These are phyloP conservation scores for Chionomys nivalis DNA, from an alignment of 2,113 vertebrate species.

Conservation along the genomic window DNA sequence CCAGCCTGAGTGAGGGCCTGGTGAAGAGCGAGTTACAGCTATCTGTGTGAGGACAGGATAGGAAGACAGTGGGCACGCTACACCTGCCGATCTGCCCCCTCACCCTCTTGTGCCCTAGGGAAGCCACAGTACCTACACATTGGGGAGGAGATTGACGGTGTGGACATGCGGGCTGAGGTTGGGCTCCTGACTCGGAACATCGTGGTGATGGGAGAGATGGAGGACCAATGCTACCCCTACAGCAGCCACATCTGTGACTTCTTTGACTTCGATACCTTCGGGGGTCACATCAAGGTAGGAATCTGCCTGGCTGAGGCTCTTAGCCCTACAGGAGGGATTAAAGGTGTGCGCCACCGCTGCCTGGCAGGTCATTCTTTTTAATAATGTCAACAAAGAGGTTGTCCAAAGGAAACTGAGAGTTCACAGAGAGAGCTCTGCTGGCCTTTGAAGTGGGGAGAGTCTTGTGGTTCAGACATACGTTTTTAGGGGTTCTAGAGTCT, in stretches of 20 bases:
- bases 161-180: constrained; percentile 97
- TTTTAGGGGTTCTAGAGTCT: no score
- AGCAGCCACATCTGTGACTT: constrained; percentile 92
- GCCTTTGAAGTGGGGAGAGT: not conserved
- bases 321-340: not conserved
- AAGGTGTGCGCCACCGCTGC: accelerated
- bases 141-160: constrained; percentile 91
- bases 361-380: not conserved
- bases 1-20: accelerated
- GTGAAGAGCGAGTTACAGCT: accelerated
- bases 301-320: not conserved
- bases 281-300: constrained; percentile 96
- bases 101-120: constrained; percentile 84
- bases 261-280: constrained; percentile 97
- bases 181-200: constrained; percentile 94
- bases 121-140: constrained; percentile 91
- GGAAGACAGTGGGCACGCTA: no score
- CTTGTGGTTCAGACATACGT: accelerated
- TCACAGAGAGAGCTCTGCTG: not conserved
- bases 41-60: accelerated
- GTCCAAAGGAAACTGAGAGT: not conserved
- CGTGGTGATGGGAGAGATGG: constrained; percentile 91
- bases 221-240: constrained; percentile 90
- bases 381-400: not conserved
- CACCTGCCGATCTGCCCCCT: accelerated